Percentiles rank a stretch among this genome's conserved stretches.
Conservation (phyloP, 2,113 vertebrate genomes). For the Toxostoma redivivum region DNA sequence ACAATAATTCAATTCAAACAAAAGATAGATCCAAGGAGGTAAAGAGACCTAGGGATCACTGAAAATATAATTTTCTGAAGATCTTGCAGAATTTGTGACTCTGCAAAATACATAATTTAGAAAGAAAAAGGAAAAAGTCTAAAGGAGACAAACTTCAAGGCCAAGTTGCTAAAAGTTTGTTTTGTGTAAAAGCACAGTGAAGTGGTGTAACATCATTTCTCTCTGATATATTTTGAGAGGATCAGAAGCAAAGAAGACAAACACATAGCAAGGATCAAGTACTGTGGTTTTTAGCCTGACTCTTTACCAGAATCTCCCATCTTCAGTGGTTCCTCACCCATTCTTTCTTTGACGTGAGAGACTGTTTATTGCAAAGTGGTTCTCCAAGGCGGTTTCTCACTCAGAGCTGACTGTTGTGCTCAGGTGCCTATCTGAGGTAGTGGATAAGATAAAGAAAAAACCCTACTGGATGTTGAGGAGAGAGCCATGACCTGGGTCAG, state of each 20-base stretch:
- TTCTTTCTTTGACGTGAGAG: background rate
- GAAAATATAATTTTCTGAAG: background rate
- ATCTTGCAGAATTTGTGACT: background rate
- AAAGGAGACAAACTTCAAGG: background rate
- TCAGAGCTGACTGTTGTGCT: background rate
- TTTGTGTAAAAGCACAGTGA: background rate
- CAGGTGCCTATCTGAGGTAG: background rate
- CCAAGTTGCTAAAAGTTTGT: background rate
- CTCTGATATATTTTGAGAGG: background rate
- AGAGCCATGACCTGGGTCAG: background rate
- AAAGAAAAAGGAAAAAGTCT: background rate
- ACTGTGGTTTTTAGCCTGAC: background rate
- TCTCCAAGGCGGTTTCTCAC: background rate
- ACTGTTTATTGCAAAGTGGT: background rate
- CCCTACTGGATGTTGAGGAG: background rate
- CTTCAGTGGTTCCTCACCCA: background rate
- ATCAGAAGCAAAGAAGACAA: background rate
- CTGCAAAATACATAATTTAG: background rate
- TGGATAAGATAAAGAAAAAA: background rate
- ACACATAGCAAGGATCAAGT: background rate
- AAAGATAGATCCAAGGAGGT: background rate
- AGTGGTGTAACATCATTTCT: background rate
- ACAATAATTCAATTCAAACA: background rate
- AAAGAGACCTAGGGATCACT: background rate
- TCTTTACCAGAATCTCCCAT: background rate